These are phyloP conservation scores for Papilio gigon DNA, from an alignment of 2,888 invertebrate genomes.

Conservation along the genomic window DNA sequence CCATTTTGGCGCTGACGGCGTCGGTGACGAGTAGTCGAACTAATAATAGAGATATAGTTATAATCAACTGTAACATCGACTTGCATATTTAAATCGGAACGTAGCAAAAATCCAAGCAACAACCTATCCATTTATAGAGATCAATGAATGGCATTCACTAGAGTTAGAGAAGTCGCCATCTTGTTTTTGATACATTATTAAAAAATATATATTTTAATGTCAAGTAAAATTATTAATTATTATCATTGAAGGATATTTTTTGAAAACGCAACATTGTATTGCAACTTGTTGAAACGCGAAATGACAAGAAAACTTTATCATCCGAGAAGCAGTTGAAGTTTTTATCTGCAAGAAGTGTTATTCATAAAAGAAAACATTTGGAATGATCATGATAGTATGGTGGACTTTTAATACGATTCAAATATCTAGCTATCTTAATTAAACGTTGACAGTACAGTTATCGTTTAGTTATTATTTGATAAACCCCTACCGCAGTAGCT, in stretches of 20 bases:
- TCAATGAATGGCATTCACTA: not conserved
- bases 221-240: not conserved
- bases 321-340: not conserved
- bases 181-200: not conserved
- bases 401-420: conserved; percentile 11
- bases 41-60: too few species aligned
- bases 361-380: not conserved
- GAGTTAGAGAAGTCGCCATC: not conserved
- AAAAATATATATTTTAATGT: not conserved
- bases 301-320: not conserved
- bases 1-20: too few species aligned
- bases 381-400: not conserved
- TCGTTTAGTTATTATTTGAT: not conserved
- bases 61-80: too few species aligned
- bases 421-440: conserved; percentile 15
- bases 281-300: not conserved
- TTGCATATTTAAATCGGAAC: too few species aligned
- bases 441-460: not conserved
- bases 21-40: too few species aligned
- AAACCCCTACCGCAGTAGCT: not conserved
- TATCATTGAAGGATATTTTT: not conserved
- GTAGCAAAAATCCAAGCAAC: too few species aligned
- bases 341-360: not conserved
- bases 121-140: too few species aligned
- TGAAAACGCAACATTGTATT: not conserved